These are phyloP conservation scores for Lycia hirtaria DNA, from an alignment of 2,888 invertebrate species.

Conservation along the genomic window DNA sequence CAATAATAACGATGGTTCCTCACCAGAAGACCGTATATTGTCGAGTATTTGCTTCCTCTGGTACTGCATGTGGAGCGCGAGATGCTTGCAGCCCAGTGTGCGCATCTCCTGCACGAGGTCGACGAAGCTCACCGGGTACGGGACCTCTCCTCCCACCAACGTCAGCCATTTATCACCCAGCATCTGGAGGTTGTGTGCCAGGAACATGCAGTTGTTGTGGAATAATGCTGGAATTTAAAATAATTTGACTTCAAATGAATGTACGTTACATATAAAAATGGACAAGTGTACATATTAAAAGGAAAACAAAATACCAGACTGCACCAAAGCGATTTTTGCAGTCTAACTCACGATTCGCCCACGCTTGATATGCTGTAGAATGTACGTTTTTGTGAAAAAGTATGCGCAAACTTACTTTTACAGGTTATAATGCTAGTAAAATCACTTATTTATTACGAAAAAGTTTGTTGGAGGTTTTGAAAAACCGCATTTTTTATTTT, in stretches of 20 bases:
- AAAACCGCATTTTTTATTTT: too few species aligned
- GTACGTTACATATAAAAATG: too few species aligned
- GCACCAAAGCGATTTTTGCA: too few species aligned
- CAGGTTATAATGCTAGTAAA: too few species aligned
- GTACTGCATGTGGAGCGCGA: constrained; percentile 89
- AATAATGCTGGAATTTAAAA: constrained; percentile 87
- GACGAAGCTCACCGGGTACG: constrained; percentile 87
- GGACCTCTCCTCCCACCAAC: constrained; percentile 82
- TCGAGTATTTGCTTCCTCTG: constrained; percentile 91
- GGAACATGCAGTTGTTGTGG: constrained; percentile 96
- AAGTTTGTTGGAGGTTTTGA: too few species aligned
- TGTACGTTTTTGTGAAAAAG: too few species aligned
- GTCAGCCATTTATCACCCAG: constrained; percentile 89
- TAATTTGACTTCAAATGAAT: neutral
- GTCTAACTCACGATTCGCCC: too few species aligned
- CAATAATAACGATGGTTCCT: constrained; percentile 40
- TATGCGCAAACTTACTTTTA: too few species aligned
- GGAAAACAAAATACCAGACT: too few species aligned
- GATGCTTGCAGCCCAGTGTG: constrained; percentile 88
- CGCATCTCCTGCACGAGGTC: constrained; percentile 89
- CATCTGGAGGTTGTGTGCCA: constrained; percentile 90
- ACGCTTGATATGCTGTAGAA: too few species aligned
- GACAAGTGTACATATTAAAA: too few species aligned
- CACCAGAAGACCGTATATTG: constrained; percentile 91
- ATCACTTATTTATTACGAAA: too few species aligned